Base-by-base conservation (phyloP, 2,888 invertebrate genomes). In the Altica lythri region DNA sequence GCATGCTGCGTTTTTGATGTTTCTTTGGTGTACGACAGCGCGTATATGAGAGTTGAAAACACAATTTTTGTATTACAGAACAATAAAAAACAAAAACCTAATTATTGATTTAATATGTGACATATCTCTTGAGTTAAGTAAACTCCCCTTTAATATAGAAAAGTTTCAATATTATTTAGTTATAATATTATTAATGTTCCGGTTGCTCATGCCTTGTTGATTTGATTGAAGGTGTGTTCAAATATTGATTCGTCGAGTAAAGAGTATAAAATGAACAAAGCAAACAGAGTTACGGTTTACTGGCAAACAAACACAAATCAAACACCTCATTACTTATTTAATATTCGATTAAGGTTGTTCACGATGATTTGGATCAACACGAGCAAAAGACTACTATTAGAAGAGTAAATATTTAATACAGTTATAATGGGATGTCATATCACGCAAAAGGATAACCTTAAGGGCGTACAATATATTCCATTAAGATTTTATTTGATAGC, bases 381-480 rank as follows among this genome's bases (percentile, higher is more conserved):
- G 71, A 68, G 67, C 69, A 72, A 73, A 72, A 72, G 70, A 71
- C 70, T 68, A 70, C 72, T 64, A 73, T 73, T 73, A 73, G 67
- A 62, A 61, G 62, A 60, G 69, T 72, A 69, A 73, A 73, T 73
- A 72, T 72, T 73, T 72, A 62, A 73, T 70, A 55, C 55, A 22
- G 62, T 66, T 68, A 72, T 72, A 71, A 72, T 69, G 70, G 69
- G 66, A 68, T 69, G 71, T 72, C 72, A 73, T 71, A 72, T 71
- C 73, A 72, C 73, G 72, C 73, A 61, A 71, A 65, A 63, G 61
- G 61, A 59, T 67, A 67, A 72, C 72, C 70, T 72, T 68, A 56
- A 52, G 52, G 49, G 56, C 54, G 52, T 58, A 56, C 58, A 58
- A n/a, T n/a, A 53, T 53, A 27, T 45, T 38, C 37, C 25, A 56